phyloP scores from a whole-genome alignment of 1,140 invertebrate species.

The Harpegnathos saltator region DNA sequence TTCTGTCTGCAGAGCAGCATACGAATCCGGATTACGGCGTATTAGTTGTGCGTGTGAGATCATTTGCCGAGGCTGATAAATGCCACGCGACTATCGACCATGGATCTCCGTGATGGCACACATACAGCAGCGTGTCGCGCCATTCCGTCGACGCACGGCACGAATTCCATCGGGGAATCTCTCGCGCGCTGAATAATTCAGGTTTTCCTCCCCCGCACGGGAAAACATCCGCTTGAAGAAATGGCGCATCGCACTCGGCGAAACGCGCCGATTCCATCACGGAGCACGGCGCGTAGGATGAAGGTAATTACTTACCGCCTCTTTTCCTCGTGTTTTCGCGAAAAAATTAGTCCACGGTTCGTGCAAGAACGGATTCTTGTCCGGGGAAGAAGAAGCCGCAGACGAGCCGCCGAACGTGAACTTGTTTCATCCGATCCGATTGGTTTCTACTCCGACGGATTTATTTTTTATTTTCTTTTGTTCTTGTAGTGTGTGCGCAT shows the following conservation, averaged over 20 bases:
- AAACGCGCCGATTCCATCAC: not conserved
- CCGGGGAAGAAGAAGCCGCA: not conserved
- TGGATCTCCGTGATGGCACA: slow-evolving; percentile 47
- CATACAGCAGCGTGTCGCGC: not conserved
- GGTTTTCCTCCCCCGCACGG: not conserved
- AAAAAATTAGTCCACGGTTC: slow-evolving; percentile 3
- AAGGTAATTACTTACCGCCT: not conserved
- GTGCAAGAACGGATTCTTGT: slow-evolving; percentile 19
- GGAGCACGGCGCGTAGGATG: not conserved
- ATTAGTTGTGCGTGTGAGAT: slow-evolving; percentile 50
- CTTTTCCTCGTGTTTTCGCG: too few relatives aligned
- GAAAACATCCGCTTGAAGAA: slow-evolving; percentile 29
- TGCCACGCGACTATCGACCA: not conserved
- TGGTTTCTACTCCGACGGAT: too few relatives aligned
- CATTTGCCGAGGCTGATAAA: slow-evolving; percentile 40
- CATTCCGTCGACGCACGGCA: not conserved
- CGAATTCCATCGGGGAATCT: slow-evolving; percentile 17
- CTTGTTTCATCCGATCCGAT: too few relatives aligned
- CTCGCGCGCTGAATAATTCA: slow-evolving; percentile 45
- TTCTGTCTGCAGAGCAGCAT: slow-evolving; percentile 1
- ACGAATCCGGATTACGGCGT: slow-evolving; percentile 35
- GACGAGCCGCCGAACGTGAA: too few relatives aligned
- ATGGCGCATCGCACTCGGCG: not conserved
- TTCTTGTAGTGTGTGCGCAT: too few relatives aligned
- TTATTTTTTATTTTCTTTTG: too few relatives aligned